Base-by-base conservation (phyloP, 2,113 vertebrate genomes). In the Nicator chloris region DNA sequence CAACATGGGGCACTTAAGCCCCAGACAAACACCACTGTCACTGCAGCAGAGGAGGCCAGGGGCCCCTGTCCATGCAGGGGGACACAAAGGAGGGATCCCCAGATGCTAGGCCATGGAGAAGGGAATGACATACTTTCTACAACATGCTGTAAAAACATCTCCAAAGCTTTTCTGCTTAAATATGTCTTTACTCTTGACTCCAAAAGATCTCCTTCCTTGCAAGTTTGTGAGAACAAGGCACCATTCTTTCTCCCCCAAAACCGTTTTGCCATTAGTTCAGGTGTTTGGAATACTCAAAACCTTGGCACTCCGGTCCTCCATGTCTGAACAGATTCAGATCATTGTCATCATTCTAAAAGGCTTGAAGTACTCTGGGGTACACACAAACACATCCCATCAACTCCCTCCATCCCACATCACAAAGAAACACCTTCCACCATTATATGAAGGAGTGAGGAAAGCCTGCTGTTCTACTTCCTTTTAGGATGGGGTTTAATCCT, bases 1-100 rank as follows among this genome's bases (percentile, higher is more conserved):
- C 39, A 24, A 15, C 16, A 8, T 0, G 12, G 28, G 45, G 33
- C 40, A 8, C 27, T 51, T 2, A 5, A 53, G 15, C 21, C 42
- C 45, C 47, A 10, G 30, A 10, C 11, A 9, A 28, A 57, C 30
- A 23, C 6, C 22, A 5, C 1, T 2, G 27, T 22, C 37, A 2
- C 44, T 6, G 17, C 2, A 71, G 44, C 51, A 27, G 9, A 66
- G 53, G 27, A 49, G 26, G 24, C 49, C 2, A 2, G 10, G 4
- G 24, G 19, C 18, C 37, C 33, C 54, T 26, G 9, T 11, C 54
- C 19, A 2, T 4, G 0, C 47, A 53, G 45, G 10, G 13, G 6
- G 63, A 54, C 39, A 14, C 7, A 2, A 64, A 50, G 50, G 44
- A 77, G 4, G 10, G 10, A 76, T 24, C 11, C 33, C 24, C 28